Base-by-base conservation (phyloP, 2,888 invertebrate species). In the Arrhopalites spinosus region DNA sequence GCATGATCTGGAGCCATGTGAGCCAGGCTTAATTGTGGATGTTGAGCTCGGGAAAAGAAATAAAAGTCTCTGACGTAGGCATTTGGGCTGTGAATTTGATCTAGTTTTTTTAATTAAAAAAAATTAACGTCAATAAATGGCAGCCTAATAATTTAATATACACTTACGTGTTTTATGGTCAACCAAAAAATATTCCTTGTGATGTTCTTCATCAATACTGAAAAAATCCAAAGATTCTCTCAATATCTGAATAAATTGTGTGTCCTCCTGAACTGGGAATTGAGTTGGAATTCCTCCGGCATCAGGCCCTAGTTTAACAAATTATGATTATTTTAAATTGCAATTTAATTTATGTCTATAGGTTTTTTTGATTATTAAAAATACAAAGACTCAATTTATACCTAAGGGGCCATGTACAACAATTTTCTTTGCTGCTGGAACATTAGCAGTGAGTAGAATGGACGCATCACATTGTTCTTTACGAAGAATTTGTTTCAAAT, bases 401-500 rank as follows among this genome's bases (percentile, higher is more conserved):
- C 92, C 85, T 87, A 91, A 90, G 70, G 94, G 94, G 0, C 97
- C 98, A 86, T 98, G 97, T 1, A 98, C 96, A 75, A 98, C 93
- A 80, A 98, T 96, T 87, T 98, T 99, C 87, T 99, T 99, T 0
- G 99, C 98, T 0, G 98, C 97, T 0, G 99, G 99, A 20, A 99
- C 98, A 86, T 99, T 99, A 3, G 99, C 99, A 0, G 98, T 98
- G 0, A 99, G 88, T 79, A 99, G 87, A 84, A 99, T 93, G 0
- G 97, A 96, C 0, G 98, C 97, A 86, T 99, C 99, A 85, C 98
- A 99, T 85, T 99, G 99, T 85, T 99, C 99, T 85, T 99, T 99
- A 73, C 98, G 90, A 79, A 99, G 87, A 80, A 98, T 98, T 87
- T 99, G 98, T 84, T 99, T 99, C 27, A 99, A 87, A 87, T 99